Percentiles rank a stretch among this genome's conserved stretches.
Conservation (phyloP, 1,140 invertebrate species). For the Leptonema lineaticorne region DNA sequence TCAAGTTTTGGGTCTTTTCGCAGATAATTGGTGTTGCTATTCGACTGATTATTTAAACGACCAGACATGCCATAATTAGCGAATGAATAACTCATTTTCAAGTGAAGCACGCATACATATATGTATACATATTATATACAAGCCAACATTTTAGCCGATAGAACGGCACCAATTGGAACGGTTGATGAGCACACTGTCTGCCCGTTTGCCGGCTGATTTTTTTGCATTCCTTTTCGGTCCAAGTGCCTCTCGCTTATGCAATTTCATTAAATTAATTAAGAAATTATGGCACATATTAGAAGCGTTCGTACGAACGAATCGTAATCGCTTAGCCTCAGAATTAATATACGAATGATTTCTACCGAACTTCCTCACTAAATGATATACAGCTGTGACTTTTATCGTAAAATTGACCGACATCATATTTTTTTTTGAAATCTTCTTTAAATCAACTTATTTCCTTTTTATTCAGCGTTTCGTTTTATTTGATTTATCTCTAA, state of each 20-base stretch:
- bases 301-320: neutral
- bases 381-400: too few relatives aligned
- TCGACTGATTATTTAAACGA: neutral
- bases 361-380: too few relatives aligned
- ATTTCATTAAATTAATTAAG: slow-evolving; percentile 8
- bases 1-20: too few relatives aligned
- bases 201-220: slow-evolving; percentile 2
- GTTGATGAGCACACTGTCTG: slow-evolving; percentile 18
- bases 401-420: too few relatives aligned
- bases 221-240: slow-evolving; percentile 24
- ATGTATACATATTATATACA: neutral
- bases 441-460: too few relatives aligned
- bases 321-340: too few relatives aligned
- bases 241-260: slow-evolving; percentile 20
- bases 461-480: too few relatives aligned
- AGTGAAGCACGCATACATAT: too few relatives aligned
- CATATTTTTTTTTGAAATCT: too few relatives aligned
- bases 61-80: neutral
- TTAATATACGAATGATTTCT: too few relatives aligned
- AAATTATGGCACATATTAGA: neutral
- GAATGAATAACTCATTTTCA: neutral
- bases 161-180: slow-evolving; percentile 8
- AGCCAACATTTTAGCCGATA: neutral
- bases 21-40: too few relatives aligned
- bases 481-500: too few relatives aligned